Percentiles rank a stretch among this genome's conserved stretches.
Conservation (phyloP, 2,113 vertebrate genomes). For the Pseudorasbora parva region DNA sequence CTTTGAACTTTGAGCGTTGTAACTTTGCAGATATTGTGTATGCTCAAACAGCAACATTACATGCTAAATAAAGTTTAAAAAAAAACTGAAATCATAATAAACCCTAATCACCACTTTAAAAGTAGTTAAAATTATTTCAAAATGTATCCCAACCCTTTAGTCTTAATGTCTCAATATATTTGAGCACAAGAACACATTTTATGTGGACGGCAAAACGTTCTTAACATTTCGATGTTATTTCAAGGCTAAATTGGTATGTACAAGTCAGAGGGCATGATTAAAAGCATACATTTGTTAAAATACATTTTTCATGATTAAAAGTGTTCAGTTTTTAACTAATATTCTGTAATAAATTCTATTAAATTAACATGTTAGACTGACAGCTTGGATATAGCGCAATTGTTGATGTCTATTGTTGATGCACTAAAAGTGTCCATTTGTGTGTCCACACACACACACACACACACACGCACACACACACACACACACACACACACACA, state of each 20-base stretch:
- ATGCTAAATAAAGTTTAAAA: too few species aligned
- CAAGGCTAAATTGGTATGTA: not conserved
- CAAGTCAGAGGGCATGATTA: not conserved
- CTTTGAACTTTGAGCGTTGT: too few species aligned
- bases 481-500: too few species aligned
- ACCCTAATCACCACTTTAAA: not conserved
- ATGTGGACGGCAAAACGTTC: too few species aligned
- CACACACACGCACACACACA: slow-evolving; percentile 9
- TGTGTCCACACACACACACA: slow-evolving; percentile 5
- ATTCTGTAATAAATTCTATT: slow-evolving; percentile 19
- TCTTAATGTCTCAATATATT: not conserved
- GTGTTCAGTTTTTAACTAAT: too few species aligned
- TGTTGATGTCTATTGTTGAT: slow-evolving; percentile 13
- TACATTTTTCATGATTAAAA: not conserved
- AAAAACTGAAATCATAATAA: too few species aligned
- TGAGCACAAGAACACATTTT: not conserved
- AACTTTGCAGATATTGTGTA: too few species aligned
- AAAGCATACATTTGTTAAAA: not conserved
- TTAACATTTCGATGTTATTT: not conserved
- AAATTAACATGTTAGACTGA: slow-evolving; percentile 21
- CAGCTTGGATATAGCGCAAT: not conserved
- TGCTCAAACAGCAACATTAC: too few species aligned
- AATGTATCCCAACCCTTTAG: not conserved
- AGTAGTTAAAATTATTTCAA: not conserved
- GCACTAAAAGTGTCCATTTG: not conserved